Evolutionary conservation across 2,797 vertebrate species (phyloP).

Genomic region (Tragopan temminckii): DNA sequence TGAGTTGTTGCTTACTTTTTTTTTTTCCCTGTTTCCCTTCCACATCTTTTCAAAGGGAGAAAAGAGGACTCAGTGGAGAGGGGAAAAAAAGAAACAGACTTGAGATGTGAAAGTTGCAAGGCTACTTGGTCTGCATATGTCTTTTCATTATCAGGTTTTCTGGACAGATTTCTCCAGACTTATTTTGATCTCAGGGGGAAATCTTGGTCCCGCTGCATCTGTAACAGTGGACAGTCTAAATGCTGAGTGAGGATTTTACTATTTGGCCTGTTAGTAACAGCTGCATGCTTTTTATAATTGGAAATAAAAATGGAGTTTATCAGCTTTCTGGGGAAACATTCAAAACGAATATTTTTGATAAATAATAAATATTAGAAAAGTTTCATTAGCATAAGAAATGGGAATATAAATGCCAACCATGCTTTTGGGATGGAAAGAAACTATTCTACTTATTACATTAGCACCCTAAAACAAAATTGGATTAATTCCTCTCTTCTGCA

Average conservation of each 20-base stretch:
- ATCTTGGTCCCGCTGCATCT: not conserved
- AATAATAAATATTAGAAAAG: constrained; percentile 25
- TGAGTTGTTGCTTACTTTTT: not conserved
- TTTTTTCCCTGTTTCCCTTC: not conserved
- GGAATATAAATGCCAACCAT: not conserved
- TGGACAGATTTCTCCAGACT: not conserved
- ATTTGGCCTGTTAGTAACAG: not conserved
- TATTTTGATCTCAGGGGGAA: not conserved
- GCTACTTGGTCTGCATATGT: not conserved
- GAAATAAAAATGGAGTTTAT: not conserved
- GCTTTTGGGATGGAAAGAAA: not conserved
- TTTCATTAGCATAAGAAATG: not conserved
- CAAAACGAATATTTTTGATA: constrained; percentile 5
- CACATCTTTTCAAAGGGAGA: not conserved
- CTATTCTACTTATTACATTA: not conserved
- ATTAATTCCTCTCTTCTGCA: not conserved
- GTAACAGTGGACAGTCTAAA: not conserved
- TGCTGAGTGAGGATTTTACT: not conserved
- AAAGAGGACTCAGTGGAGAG: not conserved
- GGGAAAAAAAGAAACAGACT: not conserved
- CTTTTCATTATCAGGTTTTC: not conserved
- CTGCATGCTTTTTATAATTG: not conserved
- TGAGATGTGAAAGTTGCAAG: not conserved
- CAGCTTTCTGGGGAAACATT: not conserved
- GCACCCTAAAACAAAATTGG: not conserved